These are phyloP conservation scores for Hydrozoanthus gracilis DNA, from an alignment of 92 coral and sea anemone genomes.

Conservation along the genomic window DNA sequence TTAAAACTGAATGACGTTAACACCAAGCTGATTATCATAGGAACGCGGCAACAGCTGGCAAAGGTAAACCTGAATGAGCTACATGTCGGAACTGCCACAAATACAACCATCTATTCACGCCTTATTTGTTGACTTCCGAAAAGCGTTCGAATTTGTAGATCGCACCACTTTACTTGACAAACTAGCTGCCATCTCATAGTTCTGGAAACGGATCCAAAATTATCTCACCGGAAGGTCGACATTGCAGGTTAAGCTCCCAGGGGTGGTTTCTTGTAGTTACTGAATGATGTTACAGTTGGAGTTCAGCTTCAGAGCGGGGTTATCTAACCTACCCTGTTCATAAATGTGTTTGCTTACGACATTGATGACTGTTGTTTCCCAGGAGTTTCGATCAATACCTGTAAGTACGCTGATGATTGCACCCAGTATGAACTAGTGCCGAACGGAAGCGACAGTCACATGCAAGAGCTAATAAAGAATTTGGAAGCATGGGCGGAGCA, in stretches of 20 bases:
- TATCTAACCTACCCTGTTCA: constrained; percentile 11
- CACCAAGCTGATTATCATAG: too few relatives aligned
- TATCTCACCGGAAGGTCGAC: too few relatives aligned
- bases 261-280: constrained; percentile 29
- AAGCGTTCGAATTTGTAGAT: constrained; percentile 58
- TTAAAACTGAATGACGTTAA: too few relatives aligned
- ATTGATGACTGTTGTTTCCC: background rate
- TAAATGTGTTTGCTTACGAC: constrained; percentile 12
- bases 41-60: too few relatives aligned
- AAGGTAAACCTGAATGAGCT: too few relatives aligned
- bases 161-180: constrained; percentile 49
- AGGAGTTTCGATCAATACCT: constrained; percentile 33
- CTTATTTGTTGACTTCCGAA: constrained; percentile 56
- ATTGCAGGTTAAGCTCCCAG: constrained; percentile 56
- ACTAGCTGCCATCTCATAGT: constrained; percentile 52
- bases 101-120: too few relatives aligned
- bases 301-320: constrained; percentile 25
- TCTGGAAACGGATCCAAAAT: constrained; percentile 59
- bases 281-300: constrained; percentile 2
- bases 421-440: constrained; percentile 51
- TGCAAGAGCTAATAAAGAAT: constrained; percentile 43
- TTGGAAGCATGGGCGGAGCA: constrained; percentile 31
- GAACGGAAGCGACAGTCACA: constrained; percentile 19
- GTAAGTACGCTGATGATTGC: constrained; percentile 66
- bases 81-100: too few relatives aligned